Evolutionary conservation across 2,113 vertebrate species (phyloP).

Genomic region (Gadus chalcogrammus): DNA sequence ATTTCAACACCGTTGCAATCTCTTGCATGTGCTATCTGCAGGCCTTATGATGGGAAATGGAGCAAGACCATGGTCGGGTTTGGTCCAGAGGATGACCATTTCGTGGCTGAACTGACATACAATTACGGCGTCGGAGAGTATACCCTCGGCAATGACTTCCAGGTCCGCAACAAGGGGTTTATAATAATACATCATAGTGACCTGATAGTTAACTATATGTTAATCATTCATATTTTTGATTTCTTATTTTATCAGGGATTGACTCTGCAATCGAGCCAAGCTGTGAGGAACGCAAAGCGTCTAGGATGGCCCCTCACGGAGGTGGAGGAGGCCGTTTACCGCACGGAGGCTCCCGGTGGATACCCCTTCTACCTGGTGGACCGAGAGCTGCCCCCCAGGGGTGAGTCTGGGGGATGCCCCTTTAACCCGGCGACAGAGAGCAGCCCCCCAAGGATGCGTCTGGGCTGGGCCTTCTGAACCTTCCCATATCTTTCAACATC

Average conservation of each 20-base stretch:
- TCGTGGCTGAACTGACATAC: constrained; percentile 93
- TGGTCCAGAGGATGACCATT: constrained; percentile 89
- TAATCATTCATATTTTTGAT: neutral
- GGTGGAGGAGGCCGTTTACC: constrained; percentile 75
- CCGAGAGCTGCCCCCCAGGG: constrained; percentile 69
- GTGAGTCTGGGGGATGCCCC: constrained; percentile 81
- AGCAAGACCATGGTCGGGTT: constrained; percentile 99
- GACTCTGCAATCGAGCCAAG: constrained; percentile 85
- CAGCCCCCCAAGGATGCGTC: constrained; percentile 74
- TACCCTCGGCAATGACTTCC: constrained; percentile 88
- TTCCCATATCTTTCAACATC: too few relatives aligned
- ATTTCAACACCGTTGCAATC: neutral
- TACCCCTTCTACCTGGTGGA: constrained; percentile 90
- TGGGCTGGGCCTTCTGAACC: too few relatives aligned
- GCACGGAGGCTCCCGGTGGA: constrained; percentile 86
- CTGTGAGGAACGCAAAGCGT: constrained; percentile 82
- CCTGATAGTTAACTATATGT: neutral
- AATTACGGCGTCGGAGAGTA: constrained; percentile 93
- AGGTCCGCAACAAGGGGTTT: constrained; percentile 75
- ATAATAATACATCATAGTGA: neutral
- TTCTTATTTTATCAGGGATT: constrained; percentile 74
- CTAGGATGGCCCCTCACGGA: constrained; percentile 86
- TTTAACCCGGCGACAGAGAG: constrained; percentile 84
- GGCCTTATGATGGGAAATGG: constrained; percentile 97
- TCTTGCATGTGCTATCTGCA: constrained; percentile 40